phyloP scores from a whole-genome alignment of 2,113 vertebrate species.

The Saccopteryx bilineata region DNA sequence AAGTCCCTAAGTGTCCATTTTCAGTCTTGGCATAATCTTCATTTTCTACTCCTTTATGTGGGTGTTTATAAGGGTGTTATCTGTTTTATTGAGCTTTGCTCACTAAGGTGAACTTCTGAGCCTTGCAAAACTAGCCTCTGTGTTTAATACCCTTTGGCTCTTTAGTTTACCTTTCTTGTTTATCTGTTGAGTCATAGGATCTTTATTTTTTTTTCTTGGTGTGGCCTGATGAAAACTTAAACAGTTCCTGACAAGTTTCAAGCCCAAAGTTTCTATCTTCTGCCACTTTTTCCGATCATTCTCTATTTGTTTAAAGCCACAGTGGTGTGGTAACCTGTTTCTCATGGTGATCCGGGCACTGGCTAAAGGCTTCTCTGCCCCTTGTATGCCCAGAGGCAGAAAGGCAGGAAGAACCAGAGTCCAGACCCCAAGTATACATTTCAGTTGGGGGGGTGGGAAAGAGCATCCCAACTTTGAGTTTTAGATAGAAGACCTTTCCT shows the following conservation, averaged over 20 bases:
- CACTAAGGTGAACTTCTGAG: slow-evolving; percentile 53
- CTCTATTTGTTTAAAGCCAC: not conserved
- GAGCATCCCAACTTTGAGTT: not conserved
- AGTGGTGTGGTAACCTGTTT: not conserved
- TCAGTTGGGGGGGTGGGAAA: not conserved
- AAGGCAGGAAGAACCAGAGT: not conserved
- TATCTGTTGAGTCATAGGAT: not conserved
- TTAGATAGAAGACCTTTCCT: not conserved
- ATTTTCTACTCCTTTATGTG: slow-evolving; percentile 58
- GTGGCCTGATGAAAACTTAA: not conserved
- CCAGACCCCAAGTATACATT: not conserved
- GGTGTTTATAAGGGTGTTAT: slow-evolving; percentile 59
- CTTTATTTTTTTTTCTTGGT: not conserved
- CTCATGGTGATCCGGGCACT: not conserved
- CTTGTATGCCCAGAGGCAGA: not conserved
- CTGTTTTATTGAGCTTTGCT: slow-evolving; percentile 59
- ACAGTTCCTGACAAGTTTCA: not conserved
- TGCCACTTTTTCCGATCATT: not conserved
- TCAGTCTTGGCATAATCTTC: slow-evolving; percentile 40
- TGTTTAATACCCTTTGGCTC: slow-evolving; percentile 9
- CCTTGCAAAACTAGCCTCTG: slow-evolving; percentile 46
- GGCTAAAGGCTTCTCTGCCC: not conserved
- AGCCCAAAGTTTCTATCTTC: not conserved
- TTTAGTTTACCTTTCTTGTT: slow-evolving; percentile 11
- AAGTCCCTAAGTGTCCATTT: not conserved